phyloP scores from a whole-genome alignment of 30 jellyfish, hydroid and myxozoan species.

The Aurelia aurita region DNA sequence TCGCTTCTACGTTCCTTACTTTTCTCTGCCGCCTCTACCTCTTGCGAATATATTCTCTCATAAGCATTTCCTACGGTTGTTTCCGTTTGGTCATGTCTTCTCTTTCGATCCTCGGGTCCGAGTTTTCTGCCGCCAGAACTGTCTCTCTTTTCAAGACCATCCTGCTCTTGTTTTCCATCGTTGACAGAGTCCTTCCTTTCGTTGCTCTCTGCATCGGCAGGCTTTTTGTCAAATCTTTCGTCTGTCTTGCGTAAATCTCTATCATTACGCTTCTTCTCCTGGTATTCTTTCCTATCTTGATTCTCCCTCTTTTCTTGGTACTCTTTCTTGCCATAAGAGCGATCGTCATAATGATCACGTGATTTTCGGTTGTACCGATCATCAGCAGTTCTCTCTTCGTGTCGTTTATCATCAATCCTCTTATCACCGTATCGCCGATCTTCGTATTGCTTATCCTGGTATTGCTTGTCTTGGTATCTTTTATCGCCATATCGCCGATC shows the following conservation, averaged over 20 bases:
- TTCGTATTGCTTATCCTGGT: conserved; percentile 30
- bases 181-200: background rate
- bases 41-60: conserved; percentile 36
- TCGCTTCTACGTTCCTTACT: conserved; percentile 22
- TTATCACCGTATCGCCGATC: conserved; percentile 35
- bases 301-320: conserved; percentile 37
- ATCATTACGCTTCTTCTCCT: conserved; percentile 5
- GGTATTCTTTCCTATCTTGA: conserved; percentile 15
- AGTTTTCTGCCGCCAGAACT: conserved; percentile 37
- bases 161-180: conserved; percentile 14
- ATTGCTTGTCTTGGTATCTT: background rate
- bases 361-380: background rate
- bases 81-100: conserved; percentile 63
- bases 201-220: conserved; percentile 21
- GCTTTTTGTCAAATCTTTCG: background rate
- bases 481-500: background rate
- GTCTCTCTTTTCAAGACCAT: background rate
- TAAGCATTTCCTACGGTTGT: conserved; percentile 8
- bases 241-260: conserved; percentile 49
- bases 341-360: conserved; percentile 12
- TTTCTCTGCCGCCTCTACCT: conserved; percentile 59
- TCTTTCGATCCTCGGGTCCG: conserved; percentile 52
- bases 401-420: background rate
- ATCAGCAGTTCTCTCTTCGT: background rate
- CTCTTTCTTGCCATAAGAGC: background rate